Percentiles rank a stretch among this genome's conserved stretches.
Conservation (phyloP, 2,888 invertebrate genomes). For the Drosophila paranaensis region DNA sequence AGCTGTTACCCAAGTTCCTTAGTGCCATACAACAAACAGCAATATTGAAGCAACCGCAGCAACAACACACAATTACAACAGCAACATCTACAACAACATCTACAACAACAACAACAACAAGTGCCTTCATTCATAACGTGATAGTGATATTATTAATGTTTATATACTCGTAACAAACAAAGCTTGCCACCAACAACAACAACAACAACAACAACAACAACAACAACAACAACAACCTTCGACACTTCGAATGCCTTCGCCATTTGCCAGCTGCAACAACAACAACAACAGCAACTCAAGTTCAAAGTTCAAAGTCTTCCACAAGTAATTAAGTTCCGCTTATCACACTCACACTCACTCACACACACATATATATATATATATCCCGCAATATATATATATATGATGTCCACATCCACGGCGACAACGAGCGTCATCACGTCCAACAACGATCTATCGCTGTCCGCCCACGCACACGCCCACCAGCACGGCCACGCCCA, state of each 20-base stretch:
- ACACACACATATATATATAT: neutral
- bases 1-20: conserved; percentile 66
- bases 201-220: conserved; percentile 37
- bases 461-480: conserved; percentile 63
- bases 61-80: conserved; percentile 18
- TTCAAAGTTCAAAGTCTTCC: conserved; percentile 37
- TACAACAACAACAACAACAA: conserved; percentile 47
- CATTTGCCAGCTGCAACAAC: conserved; percentile 32
- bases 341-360: neutral
- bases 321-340: conserved; percentile 38
- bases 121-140: conserved; percentile 63
- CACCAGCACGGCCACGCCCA: conserved; percentile 52
- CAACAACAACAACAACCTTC: conserved; percentile 19
- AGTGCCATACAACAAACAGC: conserved; percentile 72
- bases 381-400: neutral
- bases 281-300: conserved; percentile 21
- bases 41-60: conserved; percentile 62
- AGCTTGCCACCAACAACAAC: conserved; percentile 51
- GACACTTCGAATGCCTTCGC: conserved; percentile 37
- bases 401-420: conserved; percentile 82
- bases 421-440: conserved; percentile 83
- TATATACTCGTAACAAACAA: conserved; percentile 73
- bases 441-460: conserved; percentile 82
- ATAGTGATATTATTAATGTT: conserved; percentile 78
- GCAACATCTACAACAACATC: conserved; percentile 28